A percentile compares a stretch with the other conserved stretches of the same genome.
These are phyloP conservation scores for Nannoperca obscura DNA, from an alignment of 2,797 vertebrate species.

Conservation along the genomic window DNA sequence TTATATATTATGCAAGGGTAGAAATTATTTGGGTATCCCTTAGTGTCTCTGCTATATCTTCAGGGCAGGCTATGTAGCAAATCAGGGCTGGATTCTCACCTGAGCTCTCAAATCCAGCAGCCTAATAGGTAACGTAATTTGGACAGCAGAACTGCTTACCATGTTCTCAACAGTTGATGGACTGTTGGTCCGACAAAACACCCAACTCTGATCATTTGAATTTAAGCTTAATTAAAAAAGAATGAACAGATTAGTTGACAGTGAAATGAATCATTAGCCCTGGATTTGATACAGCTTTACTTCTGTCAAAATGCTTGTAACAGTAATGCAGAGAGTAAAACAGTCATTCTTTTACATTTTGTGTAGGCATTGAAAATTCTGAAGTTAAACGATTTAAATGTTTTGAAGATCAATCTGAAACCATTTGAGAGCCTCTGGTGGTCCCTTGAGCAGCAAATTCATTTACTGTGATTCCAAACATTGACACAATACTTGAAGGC, in stretches of 20 bases:
- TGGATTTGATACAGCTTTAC: background rate
- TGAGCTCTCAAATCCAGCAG: no score
- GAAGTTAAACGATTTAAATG: background rate
- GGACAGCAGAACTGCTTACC: no score
- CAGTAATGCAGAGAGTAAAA: background rate
- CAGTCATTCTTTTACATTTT: background rate
- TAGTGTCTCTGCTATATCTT: no score
- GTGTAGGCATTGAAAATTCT: background rate
- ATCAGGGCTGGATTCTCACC: no score
- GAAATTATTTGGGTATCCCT: no score
- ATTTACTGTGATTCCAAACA: slow-evolving; percentile 9
- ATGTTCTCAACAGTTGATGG: no score
- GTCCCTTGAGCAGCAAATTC: background rate
- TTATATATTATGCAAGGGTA: no score
- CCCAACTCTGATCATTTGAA: background rate
- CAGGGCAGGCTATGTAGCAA: no score
- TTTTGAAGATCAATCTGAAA: background rate
- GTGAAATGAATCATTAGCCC: background rate
- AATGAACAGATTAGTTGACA: background rate
- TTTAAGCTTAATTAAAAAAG: background rate
- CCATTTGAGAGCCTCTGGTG: background rate
- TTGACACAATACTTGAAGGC: slow-evolving; percentile 9
- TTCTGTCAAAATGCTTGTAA: background rate
- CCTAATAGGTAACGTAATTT: no score
- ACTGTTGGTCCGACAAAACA: background rate